These are phyloP conservation scores for Eupithecia vulgata DNA, from an alignment of 2,888 invertebrate genomes.

Conservation along the genomic window DNA sequence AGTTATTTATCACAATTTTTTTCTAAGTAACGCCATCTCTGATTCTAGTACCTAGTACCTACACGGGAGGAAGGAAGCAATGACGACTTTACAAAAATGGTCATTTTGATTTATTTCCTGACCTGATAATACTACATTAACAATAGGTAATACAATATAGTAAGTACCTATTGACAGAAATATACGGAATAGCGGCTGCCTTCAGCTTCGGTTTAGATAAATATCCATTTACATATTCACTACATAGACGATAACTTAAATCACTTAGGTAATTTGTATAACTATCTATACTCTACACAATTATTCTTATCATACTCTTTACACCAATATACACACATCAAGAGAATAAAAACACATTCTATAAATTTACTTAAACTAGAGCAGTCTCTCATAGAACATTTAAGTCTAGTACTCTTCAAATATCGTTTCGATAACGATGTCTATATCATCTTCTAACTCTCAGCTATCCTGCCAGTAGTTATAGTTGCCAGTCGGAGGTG, in stretches of 20 bases:
- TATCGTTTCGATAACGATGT: slow-evolving; percentile 55
- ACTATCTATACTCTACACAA: slow-evolving; percentile 1
- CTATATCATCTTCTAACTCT: slow-evolving; percentile 64
- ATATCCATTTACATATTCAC: not conserved
- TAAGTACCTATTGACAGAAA: not conserved
- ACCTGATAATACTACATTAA: not conserved
- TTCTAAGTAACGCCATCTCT: too few relatives aligned
- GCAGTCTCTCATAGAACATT: slow-evolving; percentile 61
- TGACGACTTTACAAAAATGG: not conserved
- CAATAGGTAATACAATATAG: not conserved
- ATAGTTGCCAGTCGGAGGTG: slow-evolving; percentile 72
- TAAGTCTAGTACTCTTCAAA: slow-evolving; percentile 49
- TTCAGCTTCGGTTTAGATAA: not conserved
- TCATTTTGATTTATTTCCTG: not conserved
- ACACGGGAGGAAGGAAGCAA: not conserved
- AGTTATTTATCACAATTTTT: too few relatives aligned
- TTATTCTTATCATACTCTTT: slow-evolving; percentile 5
- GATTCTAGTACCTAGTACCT: too few relatives aligned
- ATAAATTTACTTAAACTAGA: slow-evolving; percentile 68
- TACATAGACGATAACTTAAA: slow-evolving; percentile 10
- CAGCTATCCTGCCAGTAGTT: slow-evolving; percentile 81
- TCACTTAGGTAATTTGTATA: not conserved
- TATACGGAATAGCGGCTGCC: not conserved
- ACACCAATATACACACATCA: slow-evolving; percentile 37
- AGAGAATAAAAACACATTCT: slow-evolving; percentile 64